Base-by-base conservation (phyloP, 2,888 invertebrate genomes). In the Bombylius major region DNA sequence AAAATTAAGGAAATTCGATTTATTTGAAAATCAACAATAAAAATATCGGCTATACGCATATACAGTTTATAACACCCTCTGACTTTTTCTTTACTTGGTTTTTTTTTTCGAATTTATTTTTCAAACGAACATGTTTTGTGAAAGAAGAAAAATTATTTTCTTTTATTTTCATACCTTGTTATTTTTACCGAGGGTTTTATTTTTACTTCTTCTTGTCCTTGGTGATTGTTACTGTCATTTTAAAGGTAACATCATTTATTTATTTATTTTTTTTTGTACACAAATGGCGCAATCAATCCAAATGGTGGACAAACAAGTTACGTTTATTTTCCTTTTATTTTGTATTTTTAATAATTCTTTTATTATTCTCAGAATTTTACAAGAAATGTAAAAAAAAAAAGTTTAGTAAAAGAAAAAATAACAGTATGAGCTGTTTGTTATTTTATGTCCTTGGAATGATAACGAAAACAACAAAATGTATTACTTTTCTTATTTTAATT, bases 1-100 rank as follows among this genome's bases (percentile, higher is more conserved):
- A 59, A 59, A 59, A 58, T 59, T 59, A 59, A 56, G 57, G 59
- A 59, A 59, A 59, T 59, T 59, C 59, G 59, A 59, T 59, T 59
- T 58, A 56, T 59, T 58, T 58, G 54, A 59, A 59, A 59, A 59
- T 59, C 57, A 58, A 57, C 56, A 53, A 58, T 52, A 58, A 50
- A 23, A 23, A 23, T 23, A 23, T 23, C 23, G 23, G 23, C 23
- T 23, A 23, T 23, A 23, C 23, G 23, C 23, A 23, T 23, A 23
- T 23, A 23, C 3, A 36, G 46, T 34, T 34, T 39, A 14, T 23
- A 14, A n/a, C 46, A n/a, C 44, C 50, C 54, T 14, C 31, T 5
- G 4, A 45, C 3, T 13, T 45, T 6, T 45, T 45, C 5, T 45
- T 11, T 23, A 23, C 23, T 23, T 23, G 23, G 3, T 23, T 23